Base-by-base conservation (phyloP, 2,113 vertebrate species). In the Muscicapa adusta region DNA sequence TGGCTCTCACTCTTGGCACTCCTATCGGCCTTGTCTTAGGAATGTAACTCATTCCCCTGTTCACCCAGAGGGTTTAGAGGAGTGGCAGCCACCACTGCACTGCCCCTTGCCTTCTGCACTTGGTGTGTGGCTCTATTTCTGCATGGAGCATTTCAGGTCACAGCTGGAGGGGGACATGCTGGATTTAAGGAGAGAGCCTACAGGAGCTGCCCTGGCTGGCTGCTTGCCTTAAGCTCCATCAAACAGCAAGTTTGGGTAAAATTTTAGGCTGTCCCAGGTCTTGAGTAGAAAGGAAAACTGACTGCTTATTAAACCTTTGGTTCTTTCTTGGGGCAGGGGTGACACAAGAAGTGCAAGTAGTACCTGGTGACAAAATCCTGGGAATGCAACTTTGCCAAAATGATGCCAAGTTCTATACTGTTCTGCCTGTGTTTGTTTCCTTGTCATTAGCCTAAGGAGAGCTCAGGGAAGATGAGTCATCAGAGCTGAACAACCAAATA, bases 71-170 rank as follows among this genome's bases (percentile, higher is more conserved):
- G 47, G 29, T 72, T 54, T 34, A 47, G 71, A 60, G 54, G 53
- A 57, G 20, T 71, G 9, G 4, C 31, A 79, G 51, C 14, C 34
- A 19, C 42, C 3, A 6, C 18, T 36, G 85, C 51, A 12, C 34
- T 88, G 33, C 36, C 36, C 50, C 36, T 38, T 38, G 60, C 18
- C 45, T 66, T 48, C 47, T 29, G 40, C 48, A 17, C 15, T 8
- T 33, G 1, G 5, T 9, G 3, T 31, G 43, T 12, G 1, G 10
- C 40, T 71, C 28, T 58, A 22, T 24, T 63, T 79, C 54, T 3
- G 9, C 2, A 2, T 10, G 42, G 61, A 61, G 33, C 5, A 0
- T 71, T 74, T 66, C 0, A 0, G 34, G 43, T 50, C 8, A 0
- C 66, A 34, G 48, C 66, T 67, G 28, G n/a, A 45, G 31, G 29